Conservation (phyloP, 2,888 invertebrate species). For the Drosophila nr. medialis region DNA sequence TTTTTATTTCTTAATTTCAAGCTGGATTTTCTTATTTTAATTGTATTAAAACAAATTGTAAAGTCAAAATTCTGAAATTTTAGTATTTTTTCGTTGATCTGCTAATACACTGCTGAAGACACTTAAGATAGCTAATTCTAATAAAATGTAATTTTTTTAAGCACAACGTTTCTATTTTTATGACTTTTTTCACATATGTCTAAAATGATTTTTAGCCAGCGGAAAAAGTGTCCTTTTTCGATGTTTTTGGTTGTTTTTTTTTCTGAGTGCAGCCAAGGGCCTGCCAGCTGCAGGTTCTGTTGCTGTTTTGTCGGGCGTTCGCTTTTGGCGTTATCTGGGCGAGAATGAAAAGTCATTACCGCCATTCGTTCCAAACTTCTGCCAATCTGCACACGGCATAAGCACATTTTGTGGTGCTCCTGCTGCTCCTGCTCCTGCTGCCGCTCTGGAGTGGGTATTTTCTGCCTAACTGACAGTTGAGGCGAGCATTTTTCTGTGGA, state of each 20-base stretch:
- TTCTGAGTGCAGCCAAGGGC: constrained; percentile 1
- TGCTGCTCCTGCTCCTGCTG: neutral
- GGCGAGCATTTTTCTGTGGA: neutral
- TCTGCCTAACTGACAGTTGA: neutral
- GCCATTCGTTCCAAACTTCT: constrained; percentile 75
- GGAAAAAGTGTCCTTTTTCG: neutral
- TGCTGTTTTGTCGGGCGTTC: constrained; percentile 11
- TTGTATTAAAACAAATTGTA: neutral
- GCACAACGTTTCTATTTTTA: neutral
- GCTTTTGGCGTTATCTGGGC: constrained; percentile 73
- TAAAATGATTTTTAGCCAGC: neutral
- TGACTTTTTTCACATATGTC: neutral
- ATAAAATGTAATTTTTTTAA: neutral
- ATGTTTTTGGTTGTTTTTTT: neutral
- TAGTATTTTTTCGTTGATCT: neutral
- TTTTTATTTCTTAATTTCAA: neutral
- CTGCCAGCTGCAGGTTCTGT: constrained; percentile 35
- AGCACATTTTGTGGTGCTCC: constrained; percentile 40
- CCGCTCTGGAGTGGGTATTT: neutral
- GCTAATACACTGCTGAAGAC: neutral
- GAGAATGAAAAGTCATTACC: constrained; percentile 82
- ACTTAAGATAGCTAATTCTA: neutral
- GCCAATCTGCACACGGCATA: constrained; percentile 51
- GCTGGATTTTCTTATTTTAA: neutral
- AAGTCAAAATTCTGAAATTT: neutral